phyloP scores from a whole-genome alignment of 1,140 invertebrate species.

The Drosophila cardini region DNA sequence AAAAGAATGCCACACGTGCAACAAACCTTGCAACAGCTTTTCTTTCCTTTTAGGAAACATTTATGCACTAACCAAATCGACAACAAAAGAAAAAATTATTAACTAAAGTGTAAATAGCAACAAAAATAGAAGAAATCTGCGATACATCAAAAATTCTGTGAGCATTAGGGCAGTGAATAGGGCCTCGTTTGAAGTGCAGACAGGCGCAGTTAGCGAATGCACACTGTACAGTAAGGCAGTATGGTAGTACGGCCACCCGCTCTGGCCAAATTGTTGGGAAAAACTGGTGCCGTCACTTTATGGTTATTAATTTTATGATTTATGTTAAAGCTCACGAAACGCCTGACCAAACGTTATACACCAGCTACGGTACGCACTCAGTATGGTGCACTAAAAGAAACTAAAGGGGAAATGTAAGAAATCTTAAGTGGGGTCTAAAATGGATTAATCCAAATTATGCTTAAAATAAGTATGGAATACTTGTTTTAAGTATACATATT shows the following conservation, averaged over 20 bases:
- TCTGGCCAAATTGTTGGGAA: slow-evolving; percentile 63
- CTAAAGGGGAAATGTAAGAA: not conserved
- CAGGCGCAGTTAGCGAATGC: not conserved
- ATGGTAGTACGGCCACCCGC: slow-evolving; percentile 57
- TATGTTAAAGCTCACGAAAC: slow-evolving; percentile 80
- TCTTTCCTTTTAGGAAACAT: not conserved
- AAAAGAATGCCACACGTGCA: slow-evolving; percentile 47
- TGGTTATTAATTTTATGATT: slow-evolving; percentile 84
- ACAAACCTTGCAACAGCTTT: slow-evolving; percentile 37
- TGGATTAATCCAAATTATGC: too few relatives aligned
- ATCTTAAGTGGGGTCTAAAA: too few relatives aligned
- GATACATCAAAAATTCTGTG: not conserved
- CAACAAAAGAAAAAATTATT: slow-evolving; percentile 38
- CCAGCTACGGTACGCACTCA: not conserved
- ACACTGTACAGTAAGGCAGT: not conserved
- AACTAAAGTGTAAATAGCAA: slow-evolving; percentile 28
- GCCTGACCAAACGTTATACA: slow-evolving; percentile 13
- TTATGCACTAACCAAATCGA: slow-evolving; percentile 40
- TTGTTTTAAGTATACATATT: too few relatives aligned
- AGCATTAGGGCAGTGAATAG: not conserved
- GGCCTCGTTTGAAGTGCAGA: slow-evolving; percentile 70
- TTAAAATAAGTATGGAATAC: too few relatives aligned
- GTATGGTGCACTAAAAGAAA: not conserved
- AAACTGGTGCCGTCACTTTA: slow-evolving; percentile 82
- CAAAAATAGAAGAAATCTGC: not conserved